Conservation (phyloP, 2,888 invertebrate species). For the Folsomia manolachei region DNA sequence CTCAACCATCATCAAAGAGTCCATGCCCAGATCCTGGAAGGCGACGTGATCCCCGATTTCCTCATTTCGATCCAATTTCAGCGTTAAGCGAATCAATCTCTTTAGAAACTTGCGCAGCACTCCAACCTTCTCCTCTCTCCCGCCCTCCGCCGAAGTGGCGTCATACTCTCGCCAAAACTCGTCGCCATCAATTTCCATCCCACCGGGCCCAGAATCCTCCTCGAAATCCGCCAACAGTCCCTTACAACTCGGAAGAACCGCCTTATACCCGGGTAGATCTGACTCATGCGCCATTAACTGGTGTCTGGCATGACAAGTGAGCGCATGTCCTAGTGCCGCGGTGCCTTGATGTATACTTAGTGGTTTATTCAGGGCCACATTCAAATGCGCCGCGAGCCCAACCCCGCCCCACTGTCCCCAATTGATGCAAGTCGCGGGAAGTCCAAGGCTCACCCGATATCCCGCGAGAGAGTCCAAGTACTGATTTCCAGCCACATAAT, state of each 20-base stretch:
- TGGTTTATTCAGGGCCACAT: conserved; percentile 18
- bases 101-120: conserved; percentile 23
- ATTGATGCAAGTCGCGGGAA: conserved; percentile 22
- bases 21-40: conserved; percentile 25
- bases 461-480: conserved; percentile 20
- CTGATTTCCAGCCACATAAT: conserved; percentile 18
- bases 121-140: conserved; percentile 18
- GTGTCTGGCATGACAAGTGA: conserved; percentile 1
- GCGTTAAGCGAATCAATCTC: conserved; percentile 3
- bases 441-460: conserved; percentile 15
- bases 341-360: conserved; percentile 17
- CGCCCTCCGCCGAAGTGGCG: not conserved
- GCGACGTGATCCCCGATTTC: conserved; percentile 23
- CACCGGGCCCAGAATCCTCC: not conserved
- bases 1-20: conserved; percentile 36
- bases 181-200: conserved; percentile 11
- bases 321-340: conserved; percentile 3
- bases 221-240: not conserved
- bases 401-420: conserved; percentile 35
- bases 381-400: conserved; percentile 23
- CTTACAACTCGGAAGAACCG: not conserved
- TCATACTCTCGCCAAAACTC: conserved; percentile 34
- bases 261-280: not conserved
- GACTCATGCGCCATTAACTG: conserved; percentile 5
- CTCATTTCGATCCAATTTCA: conserved; percentile 28